Evolutionary conservation across 1,140 invertebrate species (phyloP).

Genomic region (Heliconius hewitsoni): DNA sequence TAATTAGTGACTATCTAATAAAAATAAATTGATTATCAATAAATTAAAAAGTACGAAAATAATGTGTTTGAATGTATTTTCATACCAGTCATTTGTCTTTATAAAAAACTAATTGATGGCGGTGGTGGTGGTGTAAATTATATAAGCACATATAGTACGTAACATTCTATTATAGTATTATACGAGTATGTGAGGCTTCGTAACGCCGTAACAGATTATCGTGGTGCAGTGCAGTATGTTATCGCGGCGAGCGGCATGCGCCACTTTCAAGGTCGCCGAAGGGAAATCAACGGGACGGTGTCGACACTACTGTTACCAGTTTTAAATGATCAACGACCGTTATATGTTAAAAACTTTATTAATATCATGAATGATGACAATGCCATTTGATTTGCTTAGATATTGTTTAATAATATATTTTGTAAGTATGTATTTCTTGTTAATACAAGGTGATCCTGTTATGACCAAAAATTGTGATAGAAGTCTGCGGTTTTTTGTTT

Average conservation of each 20-base stretch:
- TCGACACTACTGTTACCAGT: conserved; percentile 59
- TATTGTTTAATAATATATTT: background rate
- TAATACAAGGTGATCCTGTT: too few species aligned
- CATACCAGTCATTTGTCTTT: background rate
- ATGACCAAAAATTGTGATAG: too few species aligned
- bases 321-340: conserved; percentile 49
- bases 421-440: background rate
- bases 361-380: background rate
- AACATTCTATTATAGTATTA: conserved; percentile 19
- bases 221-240: conserved; percentile 61
- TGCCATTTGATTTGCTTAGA: background rate
- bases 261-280: conserved; percentile 72
- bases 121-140: background rate
- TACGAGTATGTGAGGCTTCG: background rate
- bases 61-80: background rate
- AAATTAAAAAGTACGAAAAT: background rate
- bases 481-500: background rate
- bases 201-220: conserved; percentile 51
- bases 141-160: background rate
- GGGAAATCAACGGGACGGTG: conserved; percentile 70
- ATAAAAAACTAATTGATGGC: background rate
- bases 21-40: background rate
- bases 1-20: background rate
- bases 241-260: conserved; percentile 57
- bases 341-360: conserved; percentile 50